Evolutionary conservation across 2,797 vertebrate genomes (phyloP).

Genomic region (Enteromius afrohamiltoni): DNA sequence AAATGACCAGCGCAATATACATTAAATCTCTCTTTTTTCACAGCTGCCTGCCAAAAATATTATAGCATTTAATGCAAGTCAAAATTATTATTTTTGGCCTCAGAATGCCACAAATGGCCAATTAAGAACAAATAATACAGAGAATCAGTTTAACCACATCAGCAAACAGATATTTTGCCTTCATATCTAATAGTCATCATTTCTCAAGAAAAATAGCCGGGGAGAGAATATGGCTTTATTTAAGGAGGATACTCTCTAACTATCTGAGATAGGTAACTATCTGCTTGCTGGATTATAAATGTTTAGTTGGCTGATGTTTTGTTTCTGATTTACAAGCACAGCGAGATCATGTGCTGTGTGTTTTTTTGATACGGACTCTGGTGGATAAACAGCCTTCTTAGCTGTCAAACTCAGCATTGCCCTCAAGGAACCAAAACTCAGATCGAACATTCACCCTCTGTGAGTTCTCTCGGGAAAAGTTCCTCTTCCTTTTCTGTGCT

Average conservation of each 20-base stretch:
- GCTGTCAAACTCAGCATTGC: conserved; percentile 39
- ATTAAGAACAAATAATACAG: background rate
- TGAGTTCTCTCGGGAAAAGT: conserved; percentile 41
- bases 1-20: background rate
- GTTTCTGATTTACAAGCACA: conserved; percentile 19
- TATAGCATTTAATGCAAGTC: background rate
- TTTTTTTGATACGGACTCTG: conserved; percentile 39
- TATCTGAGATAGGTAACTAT: too few relatives aligned
- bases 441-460: conserved; percentile 29
- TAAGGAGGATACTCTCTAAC: background rate
- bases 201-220: background rate
- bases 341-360: background rate
- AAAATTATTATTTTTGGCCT: background rate
- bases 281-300: background rate
- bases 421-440: conserved; percentile 32
- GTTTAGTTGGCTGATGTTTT: conserved; percentile 28
- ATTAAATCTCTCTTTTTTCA: background rate
- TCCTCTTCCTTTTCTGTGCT: conserved; percentile 26
- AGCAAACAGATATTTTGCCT: background rate
- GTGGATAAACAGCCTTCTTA: conserved; percentile 30
- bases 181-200: background rate
- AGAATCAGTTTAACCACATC: background rate
- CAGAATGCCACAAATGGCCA: background rate
- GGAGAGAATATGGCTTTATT: background rate
- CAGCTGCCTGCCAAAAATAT: background rate